Evolutionary conservation across 2,888 invertebrate species (phyloP), one percentile per base, ranked within the genome.

Genomic region (Hetaerina titia): DNA sequence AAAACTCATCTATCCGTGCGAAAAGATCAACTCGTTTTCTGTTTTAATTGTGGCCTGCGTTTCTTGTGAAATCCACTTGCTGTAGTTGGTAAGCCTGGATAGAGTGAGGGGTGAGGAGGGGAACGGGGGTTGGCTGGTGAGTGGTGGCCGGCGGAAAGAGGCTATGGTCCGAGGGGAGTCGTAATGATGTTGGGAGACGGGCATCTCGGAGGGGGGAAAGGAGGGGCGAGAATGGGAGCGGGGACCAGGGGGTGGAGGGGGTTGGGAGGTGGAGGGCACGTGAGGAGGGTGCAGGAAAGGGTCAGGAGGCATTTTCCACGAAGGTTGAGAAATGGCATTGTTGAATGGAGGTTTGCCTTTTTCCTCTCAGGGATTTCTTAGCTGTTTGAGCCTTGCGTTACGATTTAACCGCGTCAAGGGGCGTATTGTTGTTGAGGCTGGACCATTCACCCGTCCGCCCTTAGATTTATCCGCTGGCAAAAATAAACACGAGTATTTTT

Each of bases 231-330:
- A 22, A 22, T 22, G 69, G 69, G 22, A 9, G 4, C n/a, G 69
- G 22, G 7, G 64, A 9, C 64, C 17, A 19, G 13, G 64, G 19
- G 69, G 69, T 0, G 0, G 22, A n/a, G 22, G 22, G 69, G 69
- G 8, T 0, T 22, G 22, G 22, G n/a, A 8, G 69, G 19, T 2
- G 19, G 69, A 69, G 19, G 69, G 22, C 22, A 69, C 69, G 69
- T 69, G 69, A 69, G 69, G n/a, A 69, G 69, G 69, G 69, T 69
- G 69, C 69, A 69, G 69, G 69, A 69, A 69, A 69, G n/a, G 69
- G 69, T n/a, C 19, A n/a, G 19, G n/a, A n/a, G 69, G 22, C 19
- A 22, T 69, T 69, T n/a, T n/a, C 69, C 8, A n/a, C 69, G n/a
- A 69, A 69, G 69, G n/a, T 69, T 69, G 69, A 69, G 69, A 69